Base-by-base conservation (phyloP, 92 coral and sea anemone species). In the Palythoa caribaeorum region DNA sequence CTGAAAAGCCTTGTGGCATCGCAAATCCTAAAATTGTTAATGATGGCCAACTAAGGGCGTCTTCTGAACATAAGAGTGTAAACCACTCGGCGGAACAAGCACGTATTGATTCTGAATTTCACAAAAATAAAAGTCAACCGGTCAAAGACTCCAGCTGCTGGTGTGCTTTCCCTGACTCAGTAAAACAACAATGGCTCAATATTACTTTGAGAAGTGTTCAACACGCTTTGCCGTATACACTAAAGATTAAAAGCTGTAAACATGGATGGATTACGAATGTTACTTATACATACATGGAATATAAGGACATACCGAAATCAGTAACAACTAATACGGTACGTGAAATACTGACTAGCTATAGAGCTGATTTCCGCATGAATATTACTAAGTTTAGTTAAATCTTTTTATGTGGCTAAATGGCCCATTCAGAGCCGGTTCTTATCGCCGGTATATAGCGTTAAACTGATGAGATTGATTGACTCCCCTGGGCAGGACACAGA, bases 81-180 rank as follows among this genome's bases (percentile, higher is more conserved):
- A 0, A 9, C 0, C 10, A 65, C 17, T 47, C 86, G 20, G 17
- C 86, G 6, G 36, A 17, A 9, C 52, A 39, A 3, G 86, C 86
- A 1, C 3, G 2, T 13, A 63, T 55, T 55, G 62, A 55, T 55
- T 11, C 9, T 11, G 11, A 8, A 55, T 55, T 6, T 2, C 2
- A 1, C 17, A 9, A 9, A 7, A 15, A 15, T 11, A 55, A 6
- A 7, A 1, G 9, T 63, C 70, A 63, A 15, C 5, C 12, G n/a
- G 0, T 0, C 1, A 17, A 39, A 0, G 4, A 2, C 28, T 7
- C 1, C 37, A 60, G 14, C 13, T 79, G 84, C 37, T 79, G 84
- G 84, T 79, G 84, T 37, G 84, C 84, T 6, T 79, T 55, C 38
- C 72, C 53, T 10, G 71, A 60, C 69, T 79, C n/a, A 36, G 14